A percentile compares a stretch with the other conserved stretches of the same genome.
Evolutionary conservation across 1,140 invertebrate species (phyloP).

Genomic region (Tetraneura akinire): DNA sequence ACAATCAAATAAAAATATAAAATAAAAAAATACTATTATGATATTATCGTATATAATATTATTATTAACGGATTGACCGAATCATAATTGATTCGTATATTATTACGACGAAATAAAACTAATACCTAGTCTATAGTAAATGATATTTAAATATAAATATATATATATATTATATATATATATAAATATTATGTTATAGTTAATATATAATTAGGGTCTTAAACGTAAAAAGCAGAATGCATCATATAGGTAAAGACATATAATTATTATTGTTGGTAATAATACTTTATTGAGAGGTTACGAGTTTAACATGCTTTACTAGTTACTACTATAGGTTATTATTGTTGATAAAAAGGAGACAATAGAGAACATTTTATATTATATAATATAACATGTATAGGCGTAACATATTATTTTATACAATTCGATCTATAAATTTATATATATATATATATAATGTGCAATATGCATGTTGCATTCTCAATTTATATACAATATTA

Average conservation of each 20-base stretch:
- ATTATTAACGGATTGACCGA: no score
- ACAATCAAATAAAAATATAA: neutral
- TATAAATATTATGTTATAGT: conserved; percentile 3
- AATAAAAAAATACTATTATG: no score
- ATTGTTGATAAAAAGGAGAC: no score
- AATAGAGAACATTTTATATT: no score
- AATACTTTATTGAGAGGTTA: conserved; percentile 19
- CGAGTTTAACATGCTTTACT: conserved; percentile 37
- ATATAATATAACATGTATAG: no score
- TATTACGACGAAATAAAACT: conserved; percentile 31
- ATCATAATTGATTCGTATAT: neutral
- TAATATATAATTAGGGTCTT: no score
- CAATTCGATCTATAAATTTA: no score
- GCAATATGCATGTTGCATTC: no score
- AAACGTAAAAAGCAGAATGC: conserved; percentile 31
- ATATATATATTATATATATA: conserved; percentile 34
- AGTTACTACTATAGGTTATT: conserved; percentile 23
- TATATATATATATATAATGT: no score
- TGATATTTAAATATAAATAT: conserved; percentile 34
- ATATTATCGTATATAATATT: no score
- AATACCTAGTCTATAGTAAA: conserved; percentile 46
- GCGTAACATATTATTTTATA: no score
- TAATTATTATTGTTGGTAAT: neutral
- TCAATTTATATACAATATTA: no score
- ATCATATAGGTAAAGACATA: conserved; percentile 44